phyloP scores from a whole-genome alignment of 1,140 invertebrate genomes.

The Vanessa atalanta region DNA sequence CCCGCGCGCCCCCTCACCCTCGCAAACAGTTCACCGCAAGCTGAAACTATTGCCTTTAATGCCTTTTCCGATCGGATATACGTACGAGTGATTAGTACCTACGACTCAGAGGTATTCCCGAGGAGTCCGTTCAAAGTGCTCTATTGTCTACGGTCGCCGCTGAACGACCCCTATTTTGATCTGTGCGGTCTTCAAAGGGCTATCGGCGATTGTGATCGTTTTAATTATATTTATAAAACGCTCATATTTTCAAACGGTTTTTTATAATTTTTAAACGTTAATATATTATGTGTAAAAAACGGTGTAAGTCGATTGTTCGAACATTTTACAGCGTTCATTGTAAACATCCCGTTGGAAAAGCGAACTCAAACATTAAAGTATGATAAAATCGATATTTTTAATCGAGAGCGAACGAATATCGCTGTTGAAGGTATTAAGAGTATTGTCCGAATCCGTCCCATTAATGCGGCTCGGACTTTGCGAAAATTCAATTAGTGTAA shows the following conservation, averaged over 20 bases:
- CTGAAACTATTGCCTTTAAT: constrained; percentile 77
- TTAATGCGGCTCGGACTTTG: constrained; percentile 64
- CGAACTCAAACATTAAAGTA: constrained; percentile 27
- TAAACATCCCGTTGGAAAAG: constrained; percentile 8
- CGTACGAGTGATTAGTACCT: constrained; percentile 73
- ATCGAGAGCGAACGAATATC: constrained; percentile 38
- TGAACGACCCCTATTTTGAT: constrained; percentile 47
- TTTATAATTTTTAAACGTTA: not conserved
- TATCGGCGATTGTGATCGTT: constrained; percentile 7
- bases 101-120: constrained; percentile 48
- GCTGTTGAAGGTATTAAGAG: constrained; percentile 43
- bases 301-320: not conserved
- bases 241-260: not conserved
- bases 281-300: not conserved
- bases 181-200: constrained; percentile 15
- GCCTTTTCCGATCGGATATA: constrained; percentile 70
- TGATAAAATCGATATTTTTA: constrained; percentile 49
- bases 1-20: constrained; percentile 44
- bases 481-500: constrained; percentile 79
- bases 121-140: constrained; percentile 64
- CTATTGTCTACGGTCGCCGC: constrained; percentile 51
- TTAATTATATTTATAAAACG: constrained; percentile 11
- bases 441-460: constrained; percentile 50
- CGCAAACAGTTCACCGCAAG: constrained; percentile 77
- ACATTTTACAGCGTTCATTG: constrained; percentile 1